These are phyloP conservation scores for Tetrao urogallus DNA, from an alignment of 2,113 vertebrate species.

Conservation along the genomic window DNA sequence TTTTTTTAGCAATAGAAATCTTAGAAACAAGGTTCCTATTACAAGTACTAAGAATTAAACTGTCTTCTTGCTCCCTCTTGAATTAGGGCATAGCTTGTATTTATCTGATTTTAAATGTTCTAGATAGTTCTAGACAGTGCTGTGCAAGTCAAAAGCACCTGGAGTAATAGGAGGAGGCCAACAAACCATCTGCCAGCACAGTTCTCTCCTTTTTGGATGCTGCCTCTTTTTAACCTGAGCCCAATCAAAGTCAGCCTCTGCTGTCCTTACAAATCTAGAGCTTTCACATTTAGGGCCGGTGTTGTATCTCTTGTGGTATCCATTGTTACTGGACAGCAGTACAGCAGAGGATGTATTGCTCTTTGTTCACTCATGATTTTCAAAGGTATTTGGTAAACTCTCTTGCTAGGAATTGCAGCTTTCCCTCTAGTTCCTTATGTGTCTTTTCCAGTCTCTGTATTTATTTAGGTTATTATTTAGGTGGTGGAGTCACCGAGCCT, in stretches of 20 bases:
- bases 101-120: background rate
- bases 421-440: background rate
- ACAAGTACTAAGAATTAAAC: background rate
- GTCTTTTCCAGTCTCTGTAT: background rate
- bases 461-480: no score
- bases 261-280: background rate
- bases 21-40: background rate
- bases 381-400: background rate
- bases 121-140: background rate
- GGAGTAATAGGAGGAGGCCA: background rate
- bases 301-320: background rate
- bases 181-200: background rate
- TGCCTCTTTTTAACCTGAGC: background rate
- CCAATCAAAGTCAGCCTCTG: background rate
- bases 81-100: background rate
- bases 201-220: background rate
- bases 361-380: background rate
- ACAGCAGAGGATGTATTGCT: background rate
- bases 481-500: no score
- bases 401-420: background rate
- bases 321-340: background rate
- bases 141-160: background rate
- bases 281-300: background rate
- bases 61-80: background rate
- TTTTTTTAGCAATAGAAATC: slow-evolving; percentile 2